Evolutionary conservation across 1,140 invertebrate genomes (phyloP).

Genomic region (Drosophila pseudoobscura): DNA sequence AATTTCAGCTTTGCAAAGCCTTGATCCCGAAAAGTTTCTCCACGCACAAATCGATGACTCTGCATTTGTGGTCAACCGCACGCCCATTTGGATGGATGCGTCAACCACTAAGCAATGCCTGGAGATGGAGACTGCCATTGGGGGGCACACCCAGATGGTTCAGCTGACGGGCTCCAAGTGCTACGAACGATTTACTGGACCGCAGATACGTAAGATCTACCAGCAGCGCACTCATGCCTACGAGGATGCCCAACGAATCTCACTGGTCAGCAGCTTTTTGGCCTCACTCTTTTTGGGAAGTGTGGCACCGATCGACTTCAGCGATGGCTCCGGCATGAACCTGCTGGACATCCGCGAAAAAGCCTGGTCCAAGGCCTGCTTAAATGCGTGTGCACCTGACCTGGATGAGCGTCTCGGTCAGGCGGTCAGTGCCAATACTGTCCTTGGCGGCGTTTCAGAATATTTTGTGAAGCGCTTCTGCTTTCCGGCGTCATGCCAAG

Average conservation of each 20-base stretch:
- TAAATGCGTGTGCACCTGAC: conserved; percentile 90
- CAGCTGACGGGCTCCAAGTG: conserved; percentile 95
- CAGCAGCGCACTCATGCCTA: conserved; percentile 90
- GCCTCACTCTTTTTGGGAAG: conserved; percentile 94
- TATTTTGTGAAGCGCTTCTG: conserved; percentile 94
- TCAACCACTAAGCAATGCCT: conserved; percentile 93
- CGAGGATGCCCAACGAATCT: conserved; percentile 93
- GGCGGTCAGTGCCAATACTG: conserved; percentile 88
- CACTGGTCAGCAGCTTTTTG: conserved; percentile 95
- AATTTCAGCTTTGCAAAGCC: conserved; percentile 85
- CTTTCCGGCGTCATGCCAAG: conserved; percentile 90
- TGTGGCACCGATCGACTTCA: conserved; percentile 95
- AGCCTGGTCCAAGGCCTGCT: conserved; percentile 90
- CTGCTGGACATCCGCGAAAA: conserved; percentile 93
- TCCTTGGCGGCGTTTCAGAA: conserved; percentile 89
- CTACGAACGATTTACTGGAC: conserved; percentile 96
- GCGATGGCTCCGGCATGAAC: conserved; percentile 99
- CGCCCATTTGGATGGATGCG: conserved; percentile 99
- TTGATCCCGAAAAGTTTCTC: conserved; percentile 90
- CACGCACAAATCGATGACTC: conserved; percentile 90
- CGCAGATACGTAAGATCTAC: conserved; percentile 95
- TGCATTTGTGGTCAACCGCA: conserved; percentile 90
- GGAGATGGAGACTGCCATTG: conserved; percentile 90
- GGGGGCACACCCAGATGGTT: conserved; percentile 92
- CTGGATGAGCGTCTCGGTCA: conserved; percentile 89